A percentile compares a stretch with the other conserved stretches of the same genome.
These are phyloP conservation scores for Siderastrea radians DNA, from an alignment of 92 coral and sea anemone genomes.

Conservation along the genomic window DNA sequence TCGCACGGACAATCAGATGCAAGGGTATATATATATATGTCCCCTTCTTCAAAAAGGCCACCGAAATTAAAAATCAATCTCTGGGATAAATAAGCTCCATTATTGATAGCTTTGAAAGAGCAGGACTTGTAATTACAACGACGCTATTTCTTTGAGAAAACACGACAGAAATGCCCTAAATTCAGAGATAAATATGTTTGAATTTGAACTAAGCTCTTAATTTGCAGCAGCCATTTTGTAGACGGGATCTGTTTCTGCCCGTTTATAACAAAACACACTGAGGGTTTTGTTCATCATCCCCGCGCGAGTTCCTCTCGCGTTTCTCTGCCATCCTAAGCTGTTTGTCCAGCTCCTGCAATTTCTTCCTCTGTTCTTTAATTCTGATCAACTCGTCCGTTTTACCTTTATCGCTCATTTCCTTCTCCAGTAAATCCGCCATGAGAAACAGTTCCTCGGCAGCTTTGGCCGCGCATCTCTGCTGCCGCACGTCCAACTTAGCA, in stretches of 20 bases:
- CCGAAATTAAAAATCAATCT: no score
- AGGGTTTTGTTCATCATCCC: conserved; percentile 88
- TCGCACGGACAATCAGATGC: no score
- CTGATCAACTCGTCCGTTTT: conserved; percentile 92
- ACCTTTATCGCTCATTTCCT: conserved; percentile 98
- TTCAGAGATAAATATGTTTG: no score
- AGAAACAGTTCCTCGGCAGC: conserved; percentile 98
- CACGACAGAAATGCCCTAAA: no score
- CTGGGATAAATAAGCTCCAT: no score
- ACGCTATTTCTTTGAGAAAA: no score
- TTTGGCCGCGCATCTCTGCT: conserved; percentile 95
- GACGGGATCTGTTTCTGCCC: background rate
- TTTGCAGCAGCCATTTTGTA: background rate
- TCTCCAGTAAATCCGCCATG: conserved; percentile 97
- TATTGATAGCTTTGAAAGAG: no score
- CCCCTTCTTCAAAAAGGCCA: no score
- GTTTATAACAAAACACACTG: conserved; percentile 84
- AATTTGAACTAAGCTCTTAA: no score
- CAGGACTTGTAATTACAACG: no score
- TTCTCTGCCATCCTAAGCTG: conserved; percentile 95
- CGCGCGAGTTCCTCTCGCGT: conserved; percentile 81
- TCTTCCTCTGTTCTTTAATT: conserved; percentile 94
- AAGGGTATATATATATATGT: no score
- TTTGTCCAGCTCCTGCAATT: conserved; percentile 93
- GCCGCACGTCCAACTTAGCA: conserved; percentile 95